phyloP scores from a whole-genome alignment of 2,113 vertebrate species.

The Numida meleagris region DNA sequence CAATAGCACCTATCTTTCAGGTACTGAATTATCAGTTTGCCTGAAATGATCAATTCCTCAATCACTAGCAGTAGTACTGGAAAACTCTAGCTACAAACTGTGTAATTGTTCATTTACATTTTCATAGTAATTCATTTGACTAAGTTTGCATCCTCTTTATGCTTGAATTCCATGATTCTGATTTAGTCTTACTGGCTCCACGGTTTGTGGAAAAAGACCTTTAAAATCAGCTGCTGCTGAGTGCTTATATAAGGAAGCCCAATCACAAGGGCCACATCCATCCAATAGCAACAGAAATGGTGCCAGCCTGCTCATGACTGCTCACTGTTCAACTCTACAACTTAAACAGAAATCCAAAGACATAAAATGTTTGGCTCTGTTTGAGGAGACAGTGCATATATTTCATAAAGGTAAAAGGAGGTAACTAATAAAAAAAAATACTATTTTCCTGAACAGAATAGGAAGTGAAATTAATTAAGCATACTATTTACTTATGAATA shows the following conservation, averaged over 20 bases:
- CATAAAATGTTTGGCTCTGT: background rate
- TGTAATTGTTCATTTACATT: background rate
- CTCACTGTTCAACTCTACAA: background rate
- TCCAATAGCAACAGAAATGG: slow-evolving; percentile 34
- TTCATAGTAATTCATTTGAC: background rate
- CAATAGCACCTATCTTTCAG: background rate
- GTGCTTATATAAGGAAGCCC: background rate
- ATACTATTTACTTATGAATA: slow-evolving; percentile 6
- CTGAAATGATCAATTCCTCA: background rate
- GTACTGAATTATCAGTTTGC: background rate
- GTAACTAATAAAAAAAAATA: background rate
- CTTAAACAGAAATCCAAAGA: slow-evolving; percentile 23
- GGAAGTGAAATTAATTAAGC: slow-evolving; percentile 42
- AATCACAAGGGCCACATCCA: background rate
- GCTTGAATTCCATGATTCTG: background rate
- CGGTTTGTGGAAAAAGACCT: slow-evolving; percentile 1
- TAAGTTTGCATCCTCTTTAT: background rate
- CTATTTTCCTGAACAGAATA: slow-evolving; percentile 28
- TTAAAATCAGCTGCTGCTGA: slow-evolving; percentile 9
- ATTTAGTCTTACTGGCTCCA: slow-evolving; percentile 10
- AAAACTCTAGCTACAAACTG: background rate
- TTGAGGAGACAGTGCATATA: background rate
- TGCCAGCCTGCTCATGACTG: slow-evolving; percentile 30
- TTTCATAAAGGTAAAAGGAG: slow-evolving; percentile 32
- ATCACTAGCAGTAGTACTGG: background rate